Percentiles rank a stretch among this genome's conserved stretches.
These are phyloP conservation scores for Lemur catta DNA, from an alignment of 2,797 vertebrate genomes.

Conservation along the genomic window DNA sequence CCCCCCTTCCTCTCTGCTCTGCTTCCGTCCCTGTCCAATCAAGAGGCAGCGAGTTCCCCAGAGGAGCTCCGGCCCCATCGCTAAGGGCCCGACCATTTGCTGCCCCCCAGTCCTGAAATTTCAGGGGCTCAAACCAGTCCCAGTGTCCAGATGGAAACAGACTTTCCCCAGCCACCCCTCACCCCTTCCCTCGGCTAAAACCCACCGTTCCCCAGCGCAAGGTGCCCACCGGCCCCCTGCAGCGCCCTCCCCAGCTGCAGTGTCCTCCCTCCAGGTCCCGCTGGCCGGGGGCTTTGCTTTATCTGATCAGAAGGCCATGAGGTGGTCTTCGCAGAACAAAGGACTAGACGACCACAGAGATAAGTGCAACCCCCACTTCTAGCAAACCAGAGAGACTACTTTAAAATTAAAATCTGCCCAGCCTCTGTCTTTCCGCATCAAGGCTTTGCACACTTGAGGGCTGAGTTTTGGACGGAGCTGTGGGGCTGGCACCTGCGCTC, in stretches of 20 bases:
- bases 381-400: not conserved
- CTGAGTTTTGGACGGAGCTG: too few species aligned
- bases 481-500: too few species aligned
- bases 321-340: not conserved
- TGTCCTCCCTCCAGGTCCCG: not conserved
- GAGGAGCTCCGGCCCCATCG: not conserved
- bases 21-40: not conserved
- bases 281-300: not conserved
- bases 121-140: not conserved
- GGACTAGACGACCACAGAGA: not conserved
- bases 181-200: fast-evolving
- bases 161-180: too few species aligned
- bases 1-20: not conserved
- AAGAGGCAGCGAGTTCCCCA: not conserved
- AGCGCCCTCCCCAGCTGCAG: not conserved
- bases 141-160: not conserved
- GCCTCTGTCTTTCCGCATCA: not conserved
- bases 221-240: too few species aligned
- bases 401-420: too few species aligned
- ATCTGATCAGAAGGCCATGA: not conserved
- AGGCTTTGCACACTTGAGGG: not conserved
- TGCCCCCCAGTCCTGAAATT: not conserved
- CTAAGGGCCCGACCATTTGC: not conserved
- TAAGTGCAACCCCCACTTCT: not conserved
- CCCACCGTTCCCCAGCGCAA: not conserved